phyloP scores from a whole-genome alignment of 1,140 invertebrate species.

The Asobara japonica region DNA sequence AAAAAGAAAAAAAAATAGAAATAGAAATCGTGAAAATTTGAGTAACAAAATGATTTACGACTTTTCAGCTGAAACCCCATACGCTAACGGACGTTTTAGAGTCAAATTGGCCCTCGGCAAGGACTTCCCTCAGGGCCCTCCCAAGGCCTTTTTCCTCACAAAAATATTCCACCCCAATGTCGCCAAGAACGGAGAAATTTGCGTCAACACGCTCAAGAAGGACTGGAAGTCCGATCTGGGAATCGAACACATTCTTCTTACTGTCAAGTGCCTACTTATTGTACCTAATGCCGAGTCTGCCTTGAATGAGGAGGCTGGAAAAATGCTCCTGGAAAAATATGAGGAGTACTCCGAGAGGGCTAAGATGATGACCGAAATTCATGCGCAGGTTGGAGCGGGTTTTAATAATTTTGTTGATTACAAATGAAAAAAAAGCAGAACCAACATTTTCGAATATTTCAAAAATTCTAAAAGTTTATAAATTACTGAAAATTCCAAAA shows the following conservation, averaged over 20 bases:
- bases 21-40: too few species aligned
- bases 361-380: constrained; percentile 95
- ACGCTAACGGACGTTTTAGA: constrained; percentile 84
- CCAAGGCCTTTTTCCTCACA: constrained; percentile 95
- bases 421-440: too few species aligned
- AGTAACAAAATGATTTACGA: constrained; percentile 30
- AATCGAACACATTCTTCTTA: constrained; percentile 95
- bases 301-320: constrained; percentile 93
- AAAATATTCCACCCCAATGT: constrained; percentile 99
- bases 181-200: constrained; percentile 93
- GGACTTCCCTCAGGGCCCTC: constrained; percentile 92
- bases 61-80: constrained; percentile 82
- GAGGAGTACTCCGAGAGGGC: constrained; percentile 90
- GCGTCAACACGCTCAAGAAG: constrained; percentile 96
- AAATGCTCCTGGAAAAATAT: constrained; percentile 89
- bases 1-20: too few species aligned
- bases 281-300: constrained; percentile 95
- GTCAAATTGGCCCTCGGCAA: constrained; percentile 92
- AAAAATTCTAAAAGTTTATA: too few species aligned
- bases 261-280: constrained; percentile 91
- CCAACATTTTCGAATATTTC: too few species aligned
- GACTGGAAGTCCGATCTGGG: constrained; percentile 97
- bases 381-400: constrained; percentile 76
- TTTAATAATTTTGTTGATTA: neutral
- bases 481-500: too few species aligned